A percentile compares a stretch with the other conserved stretches of the same genome.
Conservation (phyloP, 2,797 vertebrate genomes). For the Alectoris magna region DNA sequence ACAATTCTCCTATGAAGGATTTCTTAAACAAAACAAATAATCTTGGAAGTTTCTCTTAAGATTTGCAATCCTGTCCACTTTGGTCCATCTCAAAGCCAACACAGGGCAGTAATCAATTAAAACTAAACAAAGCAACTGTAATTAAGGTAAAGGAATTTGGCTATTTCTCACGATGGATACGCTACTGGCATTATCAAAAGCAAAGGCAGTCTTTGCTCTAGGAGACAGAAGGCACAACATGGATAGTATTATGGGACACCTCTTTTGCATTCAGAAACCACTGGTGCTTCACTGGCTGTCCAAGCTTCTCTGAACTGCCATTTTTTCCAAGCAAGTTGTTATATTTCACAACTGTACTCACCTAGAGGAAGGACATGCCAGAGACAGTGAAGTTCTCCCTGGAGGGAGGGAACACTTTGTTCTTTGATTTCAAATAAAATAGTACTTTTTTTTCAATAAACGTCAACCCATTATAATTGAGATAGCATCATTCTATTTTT, state of each 20-base stretch:
- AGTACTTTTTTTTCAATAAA: rapidly evolving
- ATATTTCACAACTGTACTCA: not conserved
- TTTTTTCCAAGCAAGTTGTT: not conserved
- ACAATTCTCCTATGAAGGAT: not conserved
- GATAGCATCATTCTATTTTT: not conserved
- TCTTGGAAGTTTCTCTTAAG: not conserved
- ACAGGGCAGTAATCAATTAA: not conserved
- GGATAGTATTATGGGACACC: not conserved
- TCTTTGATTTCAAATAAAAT: not conserved
- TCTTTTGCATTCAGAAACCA: not conserved
- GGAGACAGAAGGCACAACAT: not conserved
- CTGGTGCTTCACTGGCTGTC: not conserved
- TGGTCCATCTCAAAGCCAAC: not conserved
- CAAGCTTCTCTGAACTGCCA: not conserved
- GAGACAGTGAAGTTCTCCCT: not conserved
- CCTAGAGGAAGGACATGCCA: not conserved
- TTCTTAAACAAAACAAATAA: not conserved
- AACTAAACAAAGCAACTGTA: not conserved
- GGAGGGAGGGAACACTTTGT: not conserved
- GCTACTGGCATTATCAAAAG: not conserved
- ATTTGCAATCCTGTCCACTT: not conserved
- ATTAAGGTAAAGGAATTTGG: not conserved
- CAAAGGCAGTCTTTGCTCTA: not conserved
- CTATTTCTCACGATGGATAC: not conserved
- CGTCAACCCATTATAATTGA: not conserved